A percentile compares a stretch with the other conserved stretches of the same genome.
These are phyloP conservation scores for Montifringilla adamsi DNA, from an alignment of 2,113 vertebrate genomes.

Conservation along the genomic window DNA sequence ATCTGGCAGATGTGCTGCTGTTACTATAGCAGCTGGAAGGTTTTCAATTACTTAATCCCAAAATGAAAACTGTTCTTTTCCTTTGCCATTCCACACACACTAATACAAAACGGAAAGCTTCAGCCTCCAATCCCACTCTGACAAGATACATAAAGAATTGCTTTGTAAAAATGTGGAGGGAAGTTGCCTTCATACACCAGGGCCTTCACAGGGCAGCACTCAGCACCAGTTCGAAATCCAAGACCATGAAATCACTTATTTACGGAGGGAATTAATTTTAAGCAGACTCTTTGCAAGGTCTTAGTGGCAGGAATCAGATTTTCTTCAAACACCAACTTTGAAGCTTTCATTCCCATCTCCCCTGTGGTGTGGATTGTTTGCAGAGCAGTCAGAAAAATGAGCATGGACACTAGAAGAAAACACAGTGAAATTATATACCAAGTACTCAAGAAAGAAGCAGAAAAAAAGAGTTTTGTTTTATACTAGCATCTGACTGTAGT, in stretches of 20 bases:
- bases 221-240: constrained; percentile 15
- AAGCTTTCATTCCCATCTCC: constrained; percentile 33
- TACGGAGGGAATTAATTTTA: constrained; percentile 31
- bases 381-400: constrained; percentile 42
- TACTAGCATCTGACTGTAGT: neutral
- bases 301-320: constrained; percentile 36
- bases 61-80: neutral
- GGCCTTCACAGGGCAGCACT: constrained; percentile 1
- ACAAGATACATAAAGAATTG: neutral
- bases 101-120: neutral
- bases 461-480: neutral
- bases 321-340: constrained; percentile 49
- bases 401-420: constrained; percentile 7
- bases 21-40: neutral
- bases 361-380: constrained; percentile 21
- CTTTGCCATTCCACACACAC: neutral
- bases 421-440: neutral
- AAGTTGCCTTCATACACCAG: neutral
- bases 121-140: neutral
- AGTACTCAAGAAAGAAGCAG: neutral
- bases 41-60: constrained; percentile 2
- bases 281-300: constrained; percentile 53
- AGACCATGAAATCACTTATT: constrained; percentile 65
- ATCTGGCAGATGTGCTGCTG: neutral
- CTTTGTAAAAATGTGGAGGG: neutral